Evolutionary conservation across 2,888 invertebrate species (phyloP).

Genomic region (Arge pagana): DNA sequence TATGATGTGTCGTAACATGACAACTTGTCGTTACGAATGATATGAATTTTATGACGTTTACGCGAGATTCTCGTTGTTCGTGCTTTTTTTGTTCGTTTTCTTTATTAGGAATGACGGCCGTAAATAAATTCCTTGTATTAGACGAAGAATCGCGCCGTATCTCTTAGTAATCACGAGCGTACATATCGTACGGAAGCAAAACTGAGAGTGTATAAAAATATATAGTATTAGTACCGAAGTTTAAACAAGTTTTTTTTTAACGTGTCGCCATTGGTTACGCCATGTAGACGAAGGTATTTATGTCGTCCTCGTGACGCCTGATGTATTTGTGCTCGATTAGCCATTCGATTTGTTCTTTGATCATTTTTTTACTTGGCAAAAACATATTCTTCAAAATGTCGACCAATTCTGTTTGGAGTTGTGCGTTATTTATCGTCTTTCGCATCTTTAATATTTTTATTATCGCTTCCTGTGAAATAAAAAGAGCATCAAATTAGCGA

Average conservation of each 20-base stretch:
- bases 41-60: too few species aligned
- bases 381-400: constrained; percentile 99
- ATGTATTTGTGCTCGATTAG: constrained; percentile 99
- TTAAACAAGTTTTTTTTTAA: constrained; percentile 21
- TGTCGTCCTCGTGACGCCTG: constrained; percentile 94
- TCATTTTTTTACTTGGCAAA: constrained; percentile 98
- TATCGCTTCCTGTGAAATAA: constrained; percentile 86
- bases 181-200: constrained; percentile 28
- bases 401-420: constrained; percentile 94
- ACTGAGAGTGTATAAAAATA: constrained; percentile 50
- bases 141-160: not conserved
- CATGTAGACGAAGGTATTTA: constrained; percentile 98
- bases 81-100: too few species aligned
- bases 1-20: too few species aligned
- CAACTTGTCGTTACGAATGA: not conserved
- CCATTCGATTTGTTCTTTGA: constrained; percentile 99
- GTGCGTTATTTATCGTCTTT: constrained; percentile 90
- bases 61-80: too few species aligned
- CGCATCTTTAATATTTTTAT: constrained; percentile 99
- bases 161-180: constrained; percentile 30
- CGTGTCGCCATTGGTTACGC: constrained; percentile 65
- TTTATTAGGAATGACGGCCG: too few species aligned
- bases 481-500: constrained; percentile 9
- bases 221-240: constrained; percentile 39
- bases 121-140: not conserved